Conservation (phyloP, 2,113 vertebrate genomes). For the Periophthalmodon schlosseri region DNA sequence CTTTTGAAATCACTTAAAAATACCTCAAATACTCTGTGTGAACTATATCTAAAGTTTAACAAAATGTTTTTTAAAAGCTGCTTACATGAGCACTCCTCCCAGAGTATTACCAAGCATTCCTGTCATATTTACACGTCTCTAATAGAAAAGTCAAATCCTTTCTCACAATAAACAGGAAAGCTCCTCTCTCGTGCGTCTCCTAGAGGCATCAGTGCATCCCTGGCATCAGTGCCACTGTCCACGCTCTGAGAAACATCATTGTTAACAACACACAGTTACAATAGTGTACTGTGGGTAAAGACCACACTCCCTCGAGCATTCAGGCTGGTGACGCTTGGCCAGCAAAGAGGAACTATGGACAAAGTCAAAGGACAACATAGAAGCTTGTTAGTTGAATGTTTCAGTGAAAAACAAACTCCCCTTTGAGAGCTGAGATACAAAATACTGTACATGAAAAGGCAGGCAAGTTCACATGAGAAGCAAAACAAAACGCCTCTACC, state of each 20-base stretch:
- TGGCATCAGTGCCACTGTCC: conserved; percentile 19
- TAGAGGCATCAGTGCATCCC: conserved; percentile 47
- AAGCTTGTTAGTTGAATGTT: conserved; percentile 8
- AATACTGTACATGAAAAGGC: background rate
- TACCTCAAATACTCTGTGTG: background rate
- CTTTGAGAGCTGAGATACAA: background rate
- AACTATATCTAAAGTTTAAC: background rate
- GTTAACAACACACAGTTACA: conserved; percentile 38
- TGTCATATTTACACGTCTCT: conserved; percentile 22
- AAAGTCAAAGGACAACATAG: conserved; percentile 13
- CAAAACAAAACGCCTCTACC: background rate
- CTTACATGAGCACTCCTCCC: background rate
- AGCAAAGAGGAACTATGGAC: conserved; percentile 15
- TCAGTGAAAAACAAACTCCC: background rate
- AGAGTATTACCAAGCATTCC: conserved; percentile 18
- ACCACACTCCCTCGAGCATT: conserved; percentile 33
- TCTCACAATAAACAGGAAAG: conserved; percentile 34
- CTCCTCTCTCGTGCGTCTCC: conserved; percentile 1
- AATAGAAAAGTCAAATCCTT: conserved; percentile 30
- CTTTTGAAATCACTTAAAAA: background rate
- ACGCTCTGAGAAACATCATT: conserved; percentile 40
- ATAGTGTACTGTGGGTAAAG: conserved; percentile 31
- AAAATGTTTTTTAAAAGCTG: background rate
- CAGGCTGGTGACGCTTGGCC: background rate
- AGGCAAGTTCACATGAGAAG: background rate